These are phyloP conservation scores for Spizella passerina DNA, from an alignment of 2,797 vertebrate species.

Conservation along the genomic window DNA sequence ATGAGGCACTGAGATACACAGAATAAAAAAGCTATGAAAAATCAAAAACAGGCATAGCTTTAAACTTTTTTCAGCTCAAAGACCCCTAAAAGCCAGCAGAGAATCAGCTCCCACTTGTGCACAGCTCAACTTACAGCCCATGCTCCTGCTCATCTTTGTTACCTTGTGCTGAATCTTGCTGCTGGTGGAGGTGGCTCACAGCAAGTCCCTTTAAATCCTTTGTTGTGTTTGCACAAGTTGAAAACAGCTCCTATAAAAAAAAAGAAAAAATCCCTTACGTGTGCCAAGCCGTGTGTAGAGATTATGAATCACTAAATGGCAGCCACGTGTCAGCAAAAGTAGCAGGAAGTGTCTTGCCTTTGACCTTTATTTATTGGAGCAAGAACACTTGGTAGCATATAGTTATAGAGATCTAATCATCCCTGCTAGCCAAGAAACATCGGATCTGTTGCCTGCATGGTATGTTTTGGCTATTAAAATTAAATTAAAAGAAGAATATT, in stretches of 20 bases:
- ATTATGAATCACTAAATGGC: constrained; percentile 56
- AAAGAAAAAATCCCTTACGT: not conserved
- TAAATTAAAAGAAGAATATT: not conserved
- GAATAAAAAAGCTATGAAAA: not conserved
- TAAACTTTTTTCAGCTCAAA: not conserved
- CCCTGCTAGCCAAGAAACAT: not conserved
- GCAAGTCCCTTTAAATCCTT: constrained; percentile 44
- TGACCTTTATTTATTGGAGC: constrained; percentile 61
- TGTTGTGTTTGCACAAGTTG: constrained; percentile 32
- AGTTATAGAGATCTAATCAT: not conserved
- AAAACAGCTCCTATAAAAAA: constrained; percentile 8
- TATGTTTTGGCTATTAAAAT: not conserved
- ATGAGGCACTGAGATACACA: not conserved
- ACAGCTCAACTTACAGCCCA: not conserved
- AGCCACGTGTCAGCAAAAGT: constrained; percentile 64
- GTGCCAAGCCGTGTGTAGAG: constrained; percentile 61
- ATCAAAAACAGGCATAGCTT: rapidly evolving
- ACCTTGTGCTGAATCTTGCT: not conserved
- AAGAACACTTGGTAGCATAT: not conserved
- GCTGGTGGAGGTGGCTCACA: not conserved
- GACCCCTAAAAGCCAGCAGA: not conserved
- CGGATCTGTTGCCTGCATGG: not conserved
- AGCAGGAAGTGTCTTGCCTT: constrained; percentile 57
- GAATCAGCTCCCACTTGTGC: not conserved
- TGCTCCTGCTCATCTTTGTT: not conserved